Conservation (phyloP, 2,113 vertebrate species). For the Petaurus breviceps region DNA sequence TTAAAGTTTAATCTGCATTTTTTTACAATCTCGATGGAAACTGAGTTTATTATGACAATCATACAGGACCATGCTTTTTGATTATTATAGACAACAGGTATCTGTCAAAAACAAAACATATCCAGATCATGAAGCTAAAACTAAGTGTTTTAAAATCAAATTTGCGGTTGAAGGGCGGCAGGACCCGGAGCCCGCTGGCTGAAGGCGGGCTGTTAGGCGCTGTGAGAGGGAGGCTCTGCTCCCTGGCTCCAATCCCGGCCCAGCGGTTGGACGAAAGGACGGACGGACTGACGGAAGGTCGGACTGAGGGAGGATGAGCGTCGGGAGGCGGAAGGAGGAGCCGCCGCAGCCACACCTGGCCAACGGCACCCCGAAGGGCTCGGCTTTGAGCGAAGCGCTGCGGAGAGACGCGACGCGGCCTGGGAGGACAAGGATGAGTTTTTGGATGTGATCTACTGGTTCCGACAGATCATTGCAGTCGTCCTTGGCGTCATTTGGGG, state of each 20-base stretch:
- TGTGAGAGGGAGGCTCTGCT: constrained; percentile 32
- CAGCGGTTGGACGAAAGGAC: constrained; percentile 78
- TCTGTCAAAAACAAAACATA: not conserved
- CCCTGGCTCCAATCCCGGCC: constrained; percentile 66
- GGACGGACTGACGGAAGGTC: constrained; percentile 84
- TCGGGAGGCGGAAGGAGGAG: constrained; percentile 85
- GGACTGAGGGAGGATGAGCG: constrained; percentile 84
- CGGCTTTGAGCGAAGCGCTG: constrained; percentile 85
- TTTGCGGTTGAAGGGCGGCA: not conserved
- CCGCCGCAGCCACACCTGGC: constrained; percentile 80
- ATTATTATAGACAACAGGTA: not conserved
- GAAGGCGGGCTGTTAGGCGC: fast-evolving
- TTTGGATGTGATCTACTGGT: constrained; percentile 99
- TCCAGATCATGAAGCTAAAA: not conserved
- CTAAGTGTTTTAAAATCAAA: not conserved
- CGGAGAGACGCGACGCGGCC: constrained; percentile 86
- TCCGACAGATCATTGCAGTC: constrained; percentile 97
- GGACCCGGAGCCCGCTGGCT: fast-evolving
- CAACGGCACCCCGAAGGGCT: constrained; percentile 82
- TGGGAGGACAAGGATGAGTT: constrained; percentile 94
- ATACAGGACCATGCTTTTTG: not conserved
- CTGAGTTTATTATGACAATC: not conserved
- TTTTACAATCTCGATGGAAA: not conserved
- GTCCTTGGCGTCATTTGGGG: constrained; percentile 98
- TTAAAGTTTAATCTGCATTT: too few relatives aligned